A percentile compares a stretch with the other conserved stretches of the same genome.
These are phyloP conservation scores for Arnoldichthys spilopterus DNA, from an alignment of 2,797 vertebrate genomes.

Conservation along the genomic window DNA sequence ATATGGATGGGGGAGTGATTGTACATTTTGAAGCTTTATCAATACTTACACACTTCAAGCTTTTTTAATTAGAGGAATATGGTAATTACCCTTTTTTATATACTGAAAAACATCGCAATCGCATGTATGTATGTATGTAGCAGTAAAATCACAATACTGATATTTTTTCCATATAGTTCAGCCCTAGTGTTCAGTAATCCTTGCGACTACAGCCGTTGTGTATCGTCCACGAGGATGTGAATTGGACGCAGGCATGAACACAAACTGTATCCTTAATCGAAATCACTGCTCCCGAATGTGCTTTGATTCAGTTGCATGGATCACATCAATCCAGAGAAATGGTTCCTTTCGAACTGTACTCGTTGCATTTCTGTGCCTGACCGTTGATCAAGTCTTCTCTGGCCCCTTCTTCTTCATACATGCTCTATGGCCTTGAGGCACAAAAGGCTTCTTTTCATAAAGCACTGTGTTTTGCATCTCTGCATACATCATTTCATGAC, in stretches of 20 bases:
- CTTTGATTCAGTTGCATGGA: not conserved
- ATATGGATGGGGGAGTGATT: no score
- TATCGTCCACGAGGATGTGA: not conserved
- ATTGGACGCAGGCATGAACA: not conserved
- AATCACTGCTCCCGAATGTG: not conserved
- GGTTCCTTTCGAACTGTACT: not conserved
- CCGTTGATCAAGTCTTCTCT: not conserved
- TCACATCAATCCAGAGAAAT: not conserved
- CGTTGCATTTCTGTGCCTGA: not conserved
- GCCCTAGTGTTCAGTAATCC: slow-evolving; percentile 14
- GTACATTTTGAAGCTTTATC: no score
- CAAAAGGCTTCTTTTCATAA: slow-evolving; percentile 26
- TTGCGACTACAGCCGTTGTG: slow-evolving; percentile 20
- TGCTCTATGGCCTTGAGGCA: slow-evolving; percentile 19
- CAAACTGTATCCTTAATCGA: not conserved
- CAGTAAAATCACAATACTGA: no score
- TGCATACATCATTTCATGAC: slow-evolving; percentile 35
- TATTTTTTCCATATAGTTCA: no score
- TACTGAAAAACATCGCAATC: no score
- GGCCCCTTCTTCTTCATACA: not conserved
- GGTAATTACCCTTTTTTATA: no score
- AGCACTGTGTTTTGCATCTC: slow-evolving; percentile 40
- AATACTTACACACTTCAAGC: no score
- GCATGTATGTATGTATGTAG: no score
- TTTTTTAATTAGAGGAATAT: no score